Percentiles rank a stretch among this genome's conserved stretches.
Evolutionary conservation across 2,888 invertebrate genomes (phyloP).

Genomic region (Diarsia dahlii): DNA sequence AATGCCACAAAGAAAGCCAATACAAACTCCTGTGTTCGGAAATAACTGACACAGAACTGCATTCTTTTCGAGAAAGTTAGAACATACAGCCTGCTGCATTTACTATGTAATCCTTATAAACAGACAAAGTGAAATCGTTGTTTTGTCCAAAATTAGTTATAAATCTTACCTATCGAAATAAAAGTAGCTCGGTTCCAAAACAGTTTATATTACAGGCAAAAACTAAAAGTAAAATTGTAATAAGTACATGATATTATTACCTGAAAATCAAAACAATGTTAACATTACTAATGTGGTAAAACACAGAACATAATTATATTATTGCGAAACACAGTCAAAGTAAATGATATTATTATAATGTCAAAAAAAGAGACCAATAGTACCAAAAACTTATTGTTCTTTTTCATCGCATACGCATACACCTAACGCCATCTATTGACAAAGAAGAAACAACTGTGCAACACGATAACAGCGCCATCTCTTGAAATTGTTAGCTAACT

Average conservation of each 20-base stretch:
- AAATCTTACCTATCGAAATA: fast-evolving
- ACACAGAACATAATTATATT: neutral
- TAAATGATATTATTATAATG: neutral
- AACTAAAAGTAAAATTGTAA: neutral
- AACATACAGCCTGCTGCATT: neutral
- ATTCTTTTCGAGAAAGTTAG: constrained; percentile 36
- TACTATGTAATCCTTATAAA: neutral
- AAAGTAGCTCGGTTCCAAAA: neutral
- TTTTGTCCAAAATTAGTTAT: neutral
- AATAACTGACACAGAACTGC: constrained; percentile 42
- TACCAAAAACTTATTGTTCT: constrained; percentile 46
- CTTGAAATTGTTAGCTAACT: constrained; percentile 20
- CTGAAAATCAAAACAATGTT: neutral
- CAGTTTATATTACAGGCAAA: neutral
- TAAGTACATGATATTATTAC: neutral
- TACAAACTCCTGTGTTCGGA: constrained; percentile 10
- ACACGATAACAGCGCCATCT: constrained; percentile 74
- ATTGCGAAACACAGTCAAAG: neutral
- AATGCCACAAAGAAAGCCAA: constrained; percentile 21
- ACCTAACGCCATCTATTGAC: constrained; percentile 63
- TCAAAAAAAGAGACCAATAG: constrained; percentile 14
- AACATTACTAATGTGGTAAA: too few relatives aligned
- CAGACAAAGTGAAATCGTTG: neutral
- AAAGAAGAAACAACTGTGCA: constrained; percentile 16
- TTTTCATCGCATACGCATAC: constrained; percentile 50